phyloP scores from a whole-genome alignment of 2,888 invertebrate species.

The Tinea pellionella region DNA sequence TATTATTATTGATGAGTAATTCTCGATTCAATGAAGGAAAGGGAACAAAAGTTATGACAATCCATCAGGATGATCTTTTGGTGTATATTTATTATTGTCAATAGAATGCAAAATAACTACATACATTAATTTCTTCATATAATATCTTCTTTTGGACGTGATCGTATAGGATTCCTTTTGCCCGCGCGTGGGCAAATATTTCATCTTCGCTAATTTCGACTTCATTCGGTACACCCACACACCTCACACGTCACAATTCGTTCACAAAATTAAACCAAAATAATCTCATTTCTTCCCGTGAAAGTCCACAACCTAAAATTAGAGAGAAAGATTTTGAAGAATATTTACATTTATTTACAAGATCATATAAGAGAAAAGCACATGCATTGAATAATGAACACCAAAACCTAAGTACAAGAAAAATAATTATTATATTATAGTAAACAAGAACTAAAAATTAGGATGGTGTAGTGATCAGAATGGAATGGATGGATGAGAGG shows the following conservation, averaged over 20 bases:
- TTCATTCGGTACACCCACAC: constrained; percentile 50
- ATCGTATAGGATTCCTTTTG: constrained; percentile 72
- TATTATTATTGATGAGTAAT: not conserved
- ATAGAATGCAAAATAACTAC: constrained; percentile 31
- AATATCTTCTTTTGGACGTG: constrained; percentile 71
- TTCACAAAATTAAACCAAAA: constrained; percentile 22
- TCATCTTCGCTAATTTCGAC: constrained; percentile 68
- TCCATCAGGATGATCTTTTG: not conserved
- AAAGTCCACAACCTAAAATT: constrained; percentile 23
- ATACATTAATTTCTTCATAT: constrained; percentile 76
- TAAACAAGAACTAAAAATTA: too few relatives aligned
- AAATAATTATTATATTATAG: too few relatives aligned
- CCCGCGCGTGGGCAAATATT: constrained; percentile 71
- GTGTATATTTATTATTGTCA: too few relatives aligned
- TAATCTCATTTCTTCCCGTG: constrained; percentile 8
- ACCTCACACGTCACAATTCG: constrained; percentile 20
- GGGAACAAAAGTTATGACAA: not conserved
- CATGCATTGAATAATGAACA: not conserved
- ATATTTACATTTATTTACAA: constrained; percentile 39
- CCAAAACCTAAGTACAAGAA: not conserved
- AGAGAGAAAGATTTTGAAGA: constrained; percentile 49
- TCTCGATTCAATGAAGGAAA: too few relatives aligned
- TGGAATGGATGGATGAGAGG: too few relatives aligned
- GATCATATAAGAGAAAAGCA: not conserved
- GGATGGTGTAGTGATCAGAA: too few relatives aligned